Percentiles rank a stretch among this genome's conserved stretches.
These are phyloP conservation scores for Plectrocnemia conspersa DNA, from an alignment of 1,140 invertebrate genomes.

Conservation along the genomic window DNA sequence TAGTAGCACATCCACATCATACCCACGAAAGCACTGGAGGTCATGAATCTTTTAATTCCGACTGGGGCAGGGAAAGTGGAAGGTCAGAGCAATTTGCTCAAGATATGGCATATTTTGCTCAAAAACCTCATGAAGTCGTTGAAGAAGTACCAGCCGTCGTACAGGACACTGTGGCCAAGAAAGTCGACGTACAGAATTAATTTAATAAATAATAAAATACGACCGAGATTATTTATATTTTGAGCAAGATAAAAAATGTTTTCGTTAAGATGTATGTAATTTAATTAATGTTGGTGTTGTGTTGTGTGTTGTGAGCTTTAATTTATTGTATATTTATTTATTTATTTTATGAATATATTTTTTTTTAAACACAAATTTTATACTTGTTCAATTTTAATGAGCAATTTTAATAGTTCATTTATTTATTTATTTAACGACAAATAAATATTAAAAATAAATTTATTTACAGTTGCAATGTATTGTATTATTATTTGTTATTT, in stretches of 20 bases:
- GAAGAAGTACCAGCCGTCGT: too few species aligned
- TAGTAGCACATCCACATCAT: constrained; percentile 64
- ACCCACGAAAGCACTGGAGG: constrained; percentile 44
- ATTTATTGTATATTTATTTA: not conserved
- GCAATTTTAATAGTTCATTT: too few species aligned
- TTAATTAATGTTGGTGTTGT: too few species aligned
- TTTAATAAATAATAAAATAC: not conserved
- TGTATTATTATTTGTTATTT: too few species aligned
- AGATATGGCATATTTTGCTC: constrained; percentile 61
- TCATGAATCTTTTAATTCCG: constrained; percentile 54
- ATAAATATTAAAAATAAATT: constrained; percentile 15
- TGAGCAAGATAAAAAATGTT: too few species aligned
- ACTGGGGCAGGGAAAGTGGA: constrained; percentile 58
- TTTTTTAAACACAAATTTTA: not conserved
- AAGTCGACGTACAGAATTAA: not conserved
- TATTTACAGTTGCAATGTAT: too few species aligned
- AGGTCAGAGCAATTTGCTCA: constrained; percentile 54
- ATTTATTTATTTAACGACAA: constrained; percentile 7
- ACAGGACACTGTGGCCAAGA: too few species aligned
- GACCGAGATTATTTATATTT: too few species aligned
- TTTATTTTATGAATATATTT: not conserved
- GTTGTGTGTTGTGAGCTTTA: too few species aligned
- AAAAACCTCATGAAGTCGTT: constrained; percentile 41
- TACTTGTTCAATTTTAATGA: too few species aligned
- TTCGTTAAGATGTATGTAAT: too few species aligned